These are phyloP conservation scores for Drosophila pseudotakahashii DNA, from an alignment of 2,888 invertebrate species.

Conservation along the genomic window DNA sequence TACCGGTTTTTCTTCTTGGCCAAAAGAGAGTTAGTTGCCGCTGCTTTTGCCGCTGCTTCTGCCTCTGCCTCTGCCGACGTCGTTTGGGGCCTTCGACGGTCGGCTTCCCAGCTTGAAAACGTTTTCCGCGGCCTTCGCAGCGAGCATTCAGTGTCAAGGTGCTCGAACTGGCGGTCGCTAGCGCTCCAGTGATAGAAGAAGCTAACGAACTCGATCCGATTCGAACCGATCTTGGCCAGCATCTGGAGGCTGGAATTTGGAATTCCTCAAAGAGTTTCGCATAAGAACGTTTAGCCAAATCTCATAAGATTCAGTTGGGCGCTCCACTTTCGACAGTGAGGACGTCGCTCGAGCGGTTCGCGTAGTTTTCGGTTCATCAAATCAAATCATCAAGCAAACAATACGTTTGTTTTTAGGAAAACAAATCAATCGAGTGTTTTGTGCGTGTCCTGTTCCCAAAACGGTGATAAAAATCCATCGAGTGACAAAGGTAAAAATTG, in stretches of 20 bases:
- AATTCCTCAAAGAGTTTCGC: constrained; percentile 51
- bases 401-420: too few species aligned
- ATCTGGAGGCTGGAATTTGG: constrained; percentile 2
- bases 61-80: constrained; percentile 25
- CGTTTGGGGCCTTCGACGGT: constrained; percentile 18
- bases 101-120: constrained; percentile 67
- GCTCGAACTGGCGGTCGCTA: constrained; percentile 77
- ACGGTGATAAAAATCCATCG: not conserved
- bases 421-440: constrained; percentile 24
- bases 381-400: constrained; percentile 1
- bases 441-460: constrained; percentile 56
- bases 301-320: constrained; percentile 69
- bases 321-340: constrained; percentile 77
- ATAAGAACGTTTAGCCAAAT: constrained; percentile 72
- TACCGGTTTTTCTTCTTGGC: constrained; percentile 69
- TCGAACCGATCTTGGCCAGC: constrained; percentile 13
- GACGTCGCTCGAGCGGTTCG: constrained; percentile 64
- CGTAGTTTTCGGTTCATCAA: constrained; percentile 29
- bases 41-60: constrained; percentile 34
- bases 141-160: constrained; percentile 76
- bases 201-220: constrained; percentile 72
- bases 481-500: constrained; percentile 41
- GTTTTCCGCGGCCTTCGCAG: constrained; percentile 76
- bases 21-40: constrained; percentile 54
- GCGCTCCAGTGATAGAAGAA: constrained; percentile 63